Evolutionary conservation across 2,113 vertebrate genomes (phyloP), one percentile per base, ranked within the genome.

Genomic region (Gambusia affinis): DNA sequence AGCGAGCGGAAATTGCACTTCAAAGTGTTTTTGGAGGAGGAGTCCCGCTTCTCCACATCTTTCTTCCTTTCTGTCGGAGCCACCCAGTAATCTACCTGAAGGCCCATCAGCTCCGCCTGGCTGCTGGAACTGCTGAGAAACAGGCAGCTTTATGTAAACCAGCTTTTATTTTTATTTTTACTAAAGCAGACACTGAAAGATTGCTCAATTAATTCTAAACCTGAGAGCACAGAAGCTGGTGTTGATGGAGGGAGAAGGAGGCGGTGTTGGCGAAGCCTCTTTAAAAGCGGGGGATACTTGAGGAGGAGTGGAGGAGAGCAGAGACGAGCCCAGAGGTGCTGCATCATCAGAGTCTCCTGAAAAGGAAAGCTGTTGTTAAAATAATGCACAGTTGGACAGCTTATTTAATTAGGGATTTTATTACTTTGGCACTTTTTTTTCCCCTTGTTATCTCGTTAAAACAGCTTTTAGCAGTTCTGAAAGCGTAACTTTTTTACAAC

Each of bases 1-100:
- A 99, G 98, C 88, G 97, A 98, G 94, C 97, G 97, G 94, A 99
- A 99, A 95, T 97, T 97, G 96, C 98, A 97, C 96, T 98, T 99
- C 85, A 99, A 95, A 30, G 97, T 97, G 93, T 95, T 98, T 95
- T 98, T 99, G 90, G 96, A 91, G 85, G 95, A 90, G 47, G 91
- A 91, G 86, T 99, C 98, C 76, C 94, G 97, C 93, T 97, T 99
- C 91, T 99, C 98, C 0, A 95, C 37, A 14, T 99, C 98, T 79
- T 94, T 96, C 92, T 97, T 99, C 90, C 95, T 96, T 77, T 99
- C 98, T 39, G 88, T 91, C 0, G 91, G 94, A n/a, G 96, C 95
- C 39, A 94, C 96, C 98, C 98, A 99, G 93, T 99, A 99, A 90
- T 99, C 98, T 86, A 99, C 97, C 91, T 99, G 98, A 12, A 99